Conservation (phyloP, 2,797 vertebrate genomes). For the Serranus cabrilla region DNA sequence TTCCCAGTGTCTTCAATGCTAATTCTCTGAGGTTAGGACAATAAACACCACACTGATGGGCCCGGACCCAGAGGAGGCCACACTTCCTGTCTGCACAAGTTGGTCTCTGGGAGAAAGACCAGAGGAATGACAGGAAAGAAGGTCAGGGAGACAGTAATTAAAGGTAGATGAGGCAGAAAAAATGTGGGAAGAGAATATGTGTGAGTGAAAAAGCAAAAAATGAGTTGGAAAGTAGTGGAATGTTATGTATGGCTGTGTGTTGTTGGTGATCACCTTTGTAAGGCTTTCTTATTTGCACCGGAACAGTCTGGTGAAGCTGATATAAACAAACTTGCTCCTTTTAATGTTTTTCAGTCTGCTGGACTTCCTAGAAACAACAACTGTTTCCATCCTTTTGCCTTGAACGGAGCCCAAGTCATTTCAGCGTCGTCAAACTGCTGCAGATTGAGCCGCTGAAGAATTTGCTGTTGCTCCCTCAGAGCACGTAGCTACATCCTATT, state of each 20-base stretch:
- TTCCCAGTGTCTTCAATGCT: conserved; percentile 62
- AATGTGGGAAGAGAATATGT: conserved; percentile 14
- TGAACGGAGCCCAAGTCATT: conserved; percentile 24
- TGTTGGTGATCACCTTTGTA: background rate
- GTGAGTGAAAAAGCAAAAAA: conserved; percentile 2
- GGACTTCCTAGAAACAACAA: conserved; percentile 36
- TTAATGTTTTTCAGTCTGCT: conserved; percentile 33
- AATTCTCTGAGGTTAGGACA: conserved; percentile 81
- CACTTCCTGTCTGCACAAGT: conserved; percentile 73
- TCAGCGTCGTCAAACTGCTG: conserved; percentile 14
- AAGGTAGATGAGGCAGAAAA: conserved; percentile 44
- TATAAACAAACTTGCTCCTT: conserved; percentile 38
- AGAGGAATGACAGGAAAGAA: conserved; percentile 56
- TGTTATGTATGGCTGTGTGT: conserved; percentile 33
- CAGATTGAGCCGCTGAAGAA: conserved; percentile 22
- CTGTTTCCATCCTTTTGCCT: conserved; percentile 6
- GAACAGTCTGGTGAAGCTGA: conserved; percentile 27
- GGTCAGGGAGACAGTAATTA: conserved; percentile 52
- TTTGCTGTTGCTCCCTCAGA: conserved; percentile 5
- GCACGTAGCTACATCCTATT: background rate
- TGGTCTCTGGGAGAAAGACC: conserved; percentile 62
- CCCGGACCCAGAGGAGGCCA: conserved; percentile 62
- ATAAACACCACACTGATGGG: conserved; percentile 81
- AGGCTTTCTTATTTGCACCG: conserved; percentile 4
- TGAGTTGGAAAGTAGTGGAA: conserved; percentile 27